Conservation (phyloP, 2,888 invertebrate species). For the Eubasilissa splendida region DNA sequence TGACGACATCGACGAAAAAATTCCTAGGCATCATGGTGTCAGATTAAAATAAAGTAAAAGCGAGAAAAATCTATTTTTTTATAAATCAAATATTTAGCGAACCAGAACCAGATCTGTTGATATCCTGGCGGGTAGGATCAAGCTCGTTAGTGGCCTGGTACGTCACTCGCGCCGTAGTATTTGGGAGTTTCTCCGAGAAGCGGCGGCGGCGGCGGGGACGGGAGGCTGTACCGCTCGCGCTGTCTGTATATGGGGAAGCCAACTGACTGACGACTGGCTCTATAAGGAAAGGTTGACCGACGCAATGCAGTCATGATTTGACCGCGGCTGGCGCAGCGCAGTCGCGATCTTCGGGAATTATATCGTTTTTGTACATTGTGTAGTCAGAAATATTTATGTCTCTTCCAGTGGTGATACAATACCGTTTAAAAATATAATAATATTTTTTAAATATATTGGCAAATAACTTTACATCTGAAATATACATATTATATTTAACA, state of each 20-base stretch:
- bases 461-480: no score
- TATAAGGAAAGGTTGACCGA: constrained; percentile 32
- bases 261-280: constrained; percentile 23
- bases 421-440: no score
- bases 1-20: no score
- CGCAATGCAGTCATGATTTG: constrained; percentile 36
- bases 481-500: no score
- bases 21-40: no score
- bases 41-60: no score
- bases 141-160: constrained; percentile 18
- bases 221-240: constrained; percentile 1
- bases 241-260: constrained; percentile 27
- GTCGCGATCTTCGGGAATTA: constrained; percentile 27
- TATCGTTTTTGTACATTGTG: constrained; percentile 30
- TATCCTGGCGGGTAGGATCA: background rate
- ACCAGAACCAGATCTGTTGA: background rate
- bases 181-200: constrained; percentile 28
- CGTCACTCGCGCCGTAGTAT: constrained; percentile 6
- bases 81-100: no score
- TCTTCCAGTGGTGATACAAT: background rate
- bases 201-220: background rate
- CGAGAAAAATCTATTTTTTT: no score
- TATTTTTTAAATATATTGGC: no score
- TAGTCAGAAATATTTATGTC: constrained; percentile 8
- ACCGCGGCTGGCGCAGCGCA: background rate